These are phyloP conservation scores for Cheilinus undulatus DNA, from an alignment of 2,113 vertebrate genomes.

Conservation along the genomic window DNA sequence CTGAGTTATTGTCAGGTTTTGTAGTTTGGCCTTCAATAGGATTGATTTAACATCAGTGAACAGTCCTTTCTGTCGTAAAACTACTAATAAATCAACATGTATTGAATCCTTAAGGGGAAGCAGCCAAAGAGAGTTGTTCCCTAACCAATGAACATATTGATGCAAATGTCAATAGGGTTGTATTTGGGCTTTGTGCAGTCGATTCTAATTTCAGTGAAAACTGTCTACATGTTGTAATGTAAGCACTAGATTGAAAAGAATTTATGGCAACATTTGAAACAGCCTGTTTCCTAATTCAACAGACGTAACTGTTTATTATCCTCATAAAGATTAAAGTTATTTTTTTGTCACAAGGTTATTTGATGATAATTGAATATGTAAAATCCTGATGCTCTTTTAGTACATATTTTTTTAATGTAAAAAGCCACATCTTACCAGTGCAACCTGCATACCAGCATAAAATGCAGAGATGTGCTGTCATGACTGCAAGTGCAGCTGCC, in stretches of 20 bases:
- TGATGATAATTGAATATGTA: no score
- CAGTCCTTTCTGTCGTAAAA: neutral
- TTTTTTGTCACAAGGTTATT: no score
- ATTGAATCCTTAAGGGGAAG: constrained; percentile 19
- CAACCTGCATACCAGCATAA: no score
- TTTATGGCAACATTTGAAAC: constrained; percentile 6
- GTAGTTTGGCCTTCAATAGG: constrained; percentile 3
- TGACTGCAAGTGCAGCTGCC: no score
- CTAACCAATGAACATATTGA: constrained; percentile 21
- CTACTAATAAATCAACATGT: constrained; percentile 35
- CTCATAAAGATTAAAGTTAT: neutral
- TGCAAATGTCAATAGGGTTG: neutral
- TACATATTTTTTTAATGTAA: no score
- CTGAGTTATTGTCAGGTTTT: constrained; percentile 32
- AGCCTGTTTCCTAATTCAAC: neutral
- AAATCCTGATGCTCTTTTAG: no score
- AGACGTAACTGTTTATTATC: neutral
- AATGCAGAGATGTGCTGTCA: no score
- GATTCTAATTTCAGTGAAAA: neutral
- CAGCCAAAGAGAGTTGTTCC: neutral
- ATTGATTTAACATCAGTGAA: constrained; percentile 40
- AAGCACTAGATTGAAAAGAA: constrained; percentile 20
- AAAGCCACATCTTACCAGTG: no score
- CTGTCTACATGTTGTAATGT: neutral
- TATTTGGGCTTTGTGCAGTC: constrained; percentile 6